phyloP scores from a whole-genome alignment of 2,888 invertebrate genomes.

The Shargacucullia verbasci region DNA sequence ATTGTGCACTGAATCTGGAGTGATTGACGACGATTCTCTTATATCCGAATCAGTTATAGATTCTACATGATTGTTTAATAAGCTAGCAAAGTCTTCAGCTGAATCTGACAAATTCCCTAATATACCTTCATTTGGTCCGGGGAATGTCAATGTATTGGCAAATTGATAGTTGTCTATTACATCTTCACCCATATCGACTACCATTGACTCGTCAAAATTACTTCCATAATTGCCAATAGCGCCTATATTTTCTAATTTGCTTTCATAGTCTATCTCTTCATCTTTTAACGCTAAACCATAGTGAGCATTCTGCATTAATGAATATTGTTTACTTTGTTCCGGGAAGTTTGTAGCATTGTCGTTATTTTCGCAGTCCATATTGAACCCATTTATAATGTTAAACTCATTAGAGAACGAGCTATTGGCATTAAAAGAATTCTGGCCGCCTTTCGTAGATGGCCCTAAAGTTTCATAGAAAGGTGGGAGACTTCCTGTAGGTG shows the following conservation, averaged over 20 bases:
- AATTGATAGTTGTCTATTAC: constrained; percentile 95
- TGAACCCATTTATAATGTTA: constrained; percentile 91
- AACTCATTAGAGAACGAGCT: constrained; percentile 91
- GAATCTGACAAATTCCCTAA: constrained; percentile 94
- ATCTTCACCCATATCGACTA: constrained; percentile 94
- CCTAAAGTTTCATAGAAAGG: constrained; percentile 95
- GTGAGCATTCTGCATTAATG: constrained; percentile 94
- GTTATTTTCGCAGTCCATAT: constrained; percentile 93
- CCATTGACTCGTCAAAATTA: constrained; percentile 94
- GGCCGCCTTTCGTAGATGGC: constrained; percentile 91
- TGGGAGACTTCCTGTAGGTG: constrained; percentile 96
- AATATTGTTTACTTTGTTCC: constrained; percentile 92
- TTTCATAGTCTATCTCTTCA: constrained; percentile 94
- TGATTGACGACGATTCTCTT: constrained; percentile 92
- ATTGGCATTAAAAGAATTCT: constrained; percentile 92
- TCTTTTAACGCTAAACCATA: constrained; percentile 94
- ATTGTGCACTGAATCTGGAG: constrained; percentile 91
- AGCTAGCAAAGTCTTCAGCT: constrained; percentile 93
- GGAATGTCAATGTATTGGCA: constrained; percentile 94
- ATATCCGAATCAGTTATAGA: constrained; percentile 91
- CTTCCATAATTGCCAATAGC: constrained; percentile 89
- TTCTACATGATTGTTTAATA: constrained; percentile 93
- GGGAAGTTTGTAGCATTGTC: constrained; percentile 87
- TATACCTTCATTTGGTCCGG: constrained; percentile 93
- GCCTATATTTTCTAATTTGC: constrained; percentile 92